Evolutionary conservation across 2,888 invertebrate species (phyloP).

Genomic region (Eupithecia subumbrata): DNA sequence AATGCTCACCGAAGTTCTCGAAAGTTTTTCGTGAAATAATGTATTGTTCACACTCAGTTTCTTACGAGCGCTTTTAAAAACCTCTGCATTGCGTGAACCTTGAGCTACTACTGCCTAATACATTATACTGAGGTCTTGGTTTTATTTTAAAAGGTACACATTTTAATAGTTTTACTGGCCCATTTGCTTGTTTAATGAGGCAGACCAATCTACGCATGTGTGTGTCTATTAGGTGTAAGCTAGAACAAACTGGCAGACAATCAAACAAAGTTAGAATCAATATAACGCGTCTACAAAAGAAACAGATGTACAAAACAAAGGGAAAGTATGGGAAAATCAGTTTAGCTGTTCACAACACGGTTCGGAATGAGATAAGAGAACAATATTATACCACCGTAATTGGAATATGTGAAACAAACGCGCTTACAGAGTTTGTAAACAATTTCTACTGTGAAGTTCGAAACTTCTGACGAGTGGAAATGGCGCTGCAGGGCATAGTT

Average conservation of each 20-base stretch:
- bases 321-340: constrained; percentile 12
- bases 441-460: constrained; percentile 21
- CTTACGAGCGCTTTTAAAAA: constrained; percentile 30
- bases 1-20: constrained; percentile 14
- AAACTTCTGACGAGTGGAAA: constrained; percentile 20
- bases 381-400: constrained; percentile 18
- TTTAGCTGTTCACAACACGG: background rate
- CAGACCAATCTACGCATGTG: background rate
- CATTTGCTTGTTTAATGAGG: background rate
- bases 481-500: constrained; percentile 19
- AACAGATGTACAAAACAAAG: constrained; percentile 7
- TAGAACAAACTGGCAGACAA: background rate
- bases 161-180: background rate
- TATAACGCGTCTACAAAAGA: background rate
- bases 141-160: constrained; percentile 15
- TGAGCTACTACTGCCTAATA: constrained; percentile 16
- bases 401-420: constrained; percentile 22
- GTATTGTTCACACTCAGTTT: constrained; percentile 23
- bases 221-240: background rate
- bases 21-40: constrained; percentile 20
- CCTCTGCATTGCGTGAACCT: constrained; percentile 36
- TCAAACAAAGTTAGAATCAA: constrained; percentile 4
- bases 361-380: constrained; percentile 19
- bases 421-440: constrained; percentile 17
- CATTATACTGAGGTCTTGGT: constrained; percentile 13